A percentile compares a stretch with the other conserved stretches of the same genome.
These are phyloP conservation scores for Sinocyclocheilus anophthalmus DNA, from an alignment of 2,113 vertebrate genomes.

Conservation along the genomic window DNA sequence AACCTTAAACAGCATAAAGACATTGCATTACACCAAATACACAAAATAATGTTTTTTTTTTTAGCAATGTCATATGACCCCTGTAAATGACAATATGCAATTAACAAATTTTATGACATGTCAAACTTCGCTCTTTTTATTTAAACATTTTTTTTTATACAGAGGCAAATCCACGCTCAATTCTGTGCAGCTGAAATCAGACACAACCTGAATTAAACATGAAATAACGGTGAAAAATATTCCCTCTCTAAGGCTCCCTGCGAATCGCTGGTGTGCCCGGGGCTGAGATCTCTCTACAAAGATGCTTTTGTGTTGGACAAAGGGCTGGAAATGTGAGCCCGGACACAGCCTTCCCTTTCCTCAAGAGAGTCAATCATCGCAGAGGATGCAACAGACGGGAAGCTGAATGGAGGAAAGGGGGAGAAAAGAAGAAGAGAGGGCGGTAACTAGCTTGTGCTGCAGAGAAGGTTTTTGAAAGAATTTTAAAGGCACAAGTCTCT, in stretches of 20 bases:
- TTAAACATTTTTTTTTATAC: too few relatives aligned
- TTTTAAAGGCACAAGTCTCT: conserved; percentile 16
- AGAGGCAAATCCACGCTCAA: conserved; percentile 30
- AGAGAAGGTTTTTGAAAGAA: conserved; percentile 28
- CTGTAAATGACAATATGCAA: neutral
- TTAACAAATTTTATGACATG: neutral
- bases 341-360: conserved; percentile 66
- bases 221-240: conserved; percentile 72
- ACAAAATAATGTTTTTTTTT: too few relatives aligned
- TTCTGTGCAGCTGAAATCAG: conserved; percentile 47
- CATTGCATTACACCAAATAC: too few relatives aligned
- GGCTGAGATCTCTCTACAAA: conserved; percentile 72
- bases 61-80: too few relatives aligned
- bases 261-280: conserved; percentile 61
- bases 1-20: too few relatives aligned
- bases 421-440: conserved; percentile 13
- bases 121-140: too few relatives aligned
- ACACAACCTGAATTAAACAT: conserved; percentile 66
- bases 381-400: conserved; percentile 64
- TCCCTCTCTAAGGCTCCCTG: conserved; percentile 64
- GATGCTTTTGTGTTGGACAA: conserved; percentile 72
- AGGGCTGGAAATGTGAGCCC: conserved; percentile 72
- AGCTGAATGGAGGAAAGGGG: neutral
- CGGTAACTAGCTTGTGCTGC: conserved; percentile 6
- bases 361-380: conserved; percentile 75